Base-by-base conservation (phyloP, 2,888 invertebrate genomes). In the Liposcelis brunnea region DNA sequence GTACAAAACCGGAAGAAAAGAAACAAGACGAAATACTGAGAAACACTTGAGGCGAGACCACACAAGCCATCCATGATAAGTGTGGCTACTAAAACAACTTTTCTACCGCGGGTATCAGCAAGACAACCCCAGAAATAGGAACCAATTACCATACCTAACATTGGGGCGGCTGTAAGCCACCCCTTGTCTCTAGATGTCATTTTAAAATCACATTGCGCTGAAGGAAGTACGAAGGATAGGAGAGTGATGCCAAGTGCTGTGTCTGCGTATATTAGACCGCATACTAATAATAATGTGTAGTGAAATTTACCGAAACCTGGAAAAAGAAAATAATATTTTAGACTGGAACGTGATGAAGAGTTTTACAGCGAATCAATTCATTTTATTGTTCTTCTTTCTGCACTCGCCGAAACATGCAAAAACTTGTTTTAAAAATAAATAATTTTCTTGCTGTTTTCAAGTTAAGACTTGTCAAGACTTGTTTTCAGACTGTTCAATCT, bases 121-220 rank as follows among this genome's bases (percentile, higher is more conserved):
- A 84, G 67, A 59, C 81, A 81, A 42, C 84, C 84, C 83, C 83
- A 84, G 63, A 83, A 80, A 64, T 83, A 84, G 36, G 82, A 83
- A 14, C 84, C 84, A 55, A 84, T 63, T 43, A 84, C 72, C 83
- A 84, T 84, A 50, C 84, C 80, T 52, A 83, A 66, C 77, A 83
- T 80, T 53, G 81, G 80, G 31, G 80, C 74, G 31, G 82, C 80
- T 18, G 79, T 78, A 19, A 83, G 69, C 69, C 78, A 78, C 44
- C 83, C 82, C 58, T 83, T 82, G 63, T 82, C 81, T 26, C 72
- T 60, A 1, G 83, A 82, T 33, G 77, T 75, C 80, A 84, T 81
- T 53, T 70, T 64, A 65, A 82, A 82, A 64, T 83, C 83, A 65
- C 83, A 83, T 59, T 80, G 78, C 42, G 84, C 86, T 3, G 85